These are phyloP conservation scores for Hemiscyllium ocellatum DNA, from an alignment of 2,113 vertebrate species.

Conservation along the genomic window DNA sequence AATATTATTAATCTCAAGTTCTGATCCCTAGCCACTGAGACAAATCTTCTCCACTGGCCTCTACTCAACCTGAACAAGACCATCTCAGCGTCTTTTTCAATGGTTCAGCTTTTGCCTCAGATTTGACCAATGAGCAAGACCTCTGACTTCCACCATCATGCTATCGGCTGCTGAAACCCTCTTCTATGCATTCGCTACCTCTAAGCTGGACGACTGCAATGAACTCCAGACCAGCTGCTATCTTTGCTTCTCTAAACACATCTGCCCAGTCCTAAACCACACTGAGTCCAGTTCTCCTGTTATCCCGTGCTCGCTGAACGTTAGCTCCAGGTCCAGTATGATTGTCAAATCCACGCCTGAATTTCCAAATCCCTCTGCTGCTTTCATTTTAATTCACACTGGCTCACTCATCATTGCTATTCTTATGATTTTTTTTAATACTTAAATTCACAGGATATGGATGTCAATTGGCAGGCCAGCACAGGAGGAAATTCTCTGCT, in stretches of 20 bases:
- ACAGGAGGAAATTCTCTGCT: too few species aligned
- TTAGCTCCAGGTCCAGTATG: not conserved
- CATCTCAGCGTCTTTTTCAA: not conserved
- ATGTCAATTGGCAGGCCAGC: too few species aligned
- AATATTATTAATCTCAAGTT: not conserved
- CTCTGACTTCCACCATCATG: not conserved
- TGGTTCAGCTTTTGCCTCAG: not conserved
- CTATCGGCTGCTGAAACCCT: not conserved
- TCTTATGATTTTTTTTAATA: too few species aligned
- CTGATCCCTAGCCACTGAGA: not conserved
- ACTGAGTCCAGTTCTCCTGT: not conserved
- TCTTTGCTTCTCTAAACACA: not conserved
- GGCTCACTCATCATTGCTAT: too few species aligned
- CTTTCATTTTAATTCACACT: too few species aligned
- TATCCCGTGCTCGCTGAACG: not conserved
- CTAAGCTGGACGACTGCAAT: not conserved
- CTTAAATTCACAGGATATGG: too few species aligned
- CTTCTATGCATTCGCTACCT: not conserved
- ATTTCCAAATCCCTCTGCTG: too few species aligned
- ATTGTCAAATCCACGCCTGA: not conserved
- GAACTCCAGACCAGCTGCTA: not conserved
- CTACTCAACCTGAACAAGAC: not conserved
- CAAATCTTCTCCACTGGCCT: not conserved
- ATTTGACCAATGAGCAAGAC: not conserved
- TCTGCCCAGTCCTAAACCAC: not conserved